These are phyloP conservation scores for Phoebastria nigripes DNA, from an alignment of 2,797 vertebrate species.

Conservation along the genomic window DNA sequence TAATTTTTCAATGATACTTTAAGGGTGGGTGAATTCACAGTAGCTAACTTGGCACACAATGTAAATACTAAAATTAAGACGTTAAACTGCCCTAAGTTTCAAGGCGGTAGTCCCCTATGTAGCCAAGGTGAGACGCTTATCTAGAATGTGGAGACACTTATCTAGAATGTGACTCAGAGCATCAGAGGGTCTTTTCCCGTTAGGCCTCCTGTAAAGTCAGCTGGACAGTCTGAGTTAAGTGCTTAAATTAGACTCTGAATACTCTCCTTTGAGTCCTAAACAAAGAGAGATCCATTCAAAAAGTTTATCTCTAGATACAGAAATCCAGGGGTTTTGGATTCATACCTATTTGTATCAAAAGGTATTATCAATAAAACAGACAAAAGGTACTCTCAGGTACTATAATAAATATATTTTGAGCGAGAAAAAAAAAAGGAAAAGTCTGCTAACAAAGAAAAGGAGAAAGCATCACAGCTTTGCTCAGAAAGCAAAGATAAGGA, in stretches of 20 bases:
- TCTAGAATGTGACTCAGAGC: neutral
- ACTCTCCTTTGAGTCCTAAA: neutral
- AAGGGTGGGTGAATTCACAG: neutral
- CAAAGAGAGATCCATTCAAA: neutral
- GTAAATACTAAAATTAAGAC: neutral
- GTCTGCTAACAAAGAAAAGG: neutral
- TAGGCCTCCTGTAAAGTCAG: neutral
- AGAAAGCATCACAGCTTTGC: neutral
- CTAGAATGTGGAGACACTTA: neutral
- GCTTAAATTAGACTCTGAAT: neutral
- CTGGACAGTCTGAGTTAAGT: neutral
- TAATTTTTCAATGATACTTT: neutral
- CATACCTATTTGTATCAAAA: neutral
- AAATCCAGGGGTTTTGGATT: neutral
- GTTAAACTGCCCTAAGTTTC: neutral
- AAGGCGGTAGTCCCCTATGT: accelerated
- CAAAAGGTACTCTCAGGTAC: neutral
- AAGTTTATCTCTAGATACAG: neutral
- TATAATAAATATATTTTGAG: neutral
- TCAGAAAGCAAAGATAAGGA: neutral
- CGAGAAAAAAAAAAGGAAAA: neutral
- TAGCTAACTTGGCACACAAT: neutral
- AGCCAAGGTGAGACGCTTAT: neutral
- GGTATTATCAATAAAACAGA: neutral
- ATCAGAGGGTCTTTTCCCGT: neutral